Base-by-base conservation (phyloP, 2,113 vertebrate species). In the Pycnonotus jocosus region DNA sequence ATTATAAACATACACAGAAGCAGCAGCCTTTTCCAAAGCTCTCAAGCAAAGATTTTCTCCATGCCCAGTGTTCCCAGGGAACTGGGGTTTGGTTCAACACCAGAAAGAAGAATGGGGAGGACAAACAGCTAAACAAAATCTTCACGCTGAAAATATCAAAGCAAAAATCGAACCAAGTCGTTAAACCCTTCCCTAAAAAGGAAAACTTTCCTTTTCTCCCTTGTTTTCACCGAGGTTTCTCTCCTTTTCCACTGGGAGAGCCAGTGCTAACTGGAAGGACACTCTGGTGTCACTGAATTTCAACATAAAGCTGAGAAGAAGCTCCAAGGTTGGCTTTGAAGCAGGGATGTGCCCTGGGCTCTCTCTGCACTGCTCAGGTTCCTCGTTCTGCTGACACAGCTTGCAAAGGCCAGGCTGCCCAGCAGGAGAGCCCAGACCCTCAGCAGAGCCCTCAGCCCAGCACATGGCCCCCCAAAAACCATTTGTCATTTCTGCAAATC, bases 401-500 rank as follows among this genome's bases (percentile, higher is more conserved):
- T 33, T 62, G 81, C 10, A 47, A 76, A 74, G 87, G 56, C 72
- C 68, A 15, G 0, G 0, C 4, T 10, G 71, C 79, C 77, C 95
- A 81, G 84, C 73, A 44, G 72, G 92, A 93, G 56, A n/a, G 48
- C 24, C 62, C 77, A 6, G 47, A 16, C 58, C 3, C 42, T 61
- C 40, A 64, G 88, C 40, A 33, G 83, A 57, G 7, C 74, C 66
- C 35, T 62, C 77, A 54, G 47, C 72, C 11, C 44, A 73, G 80
- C 24, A 0, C 72, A 4, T 7, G 7, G 85, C 90, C 53, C 69
- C 0, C 0, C 35, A 61, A 87, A 91, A 89, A 87, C 38, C 89
- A 87, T 91, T 72, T 90, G 78, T 94, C 90, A 95, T 73, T 70
- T 51, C 65, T 76, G 70, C 51, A 88, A 91, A 94, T 62, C 87